Evolutionary conservation across 2,113 vertebrate species (phyloP).

Genomic region (Microcebus tavaratra): DNA sequence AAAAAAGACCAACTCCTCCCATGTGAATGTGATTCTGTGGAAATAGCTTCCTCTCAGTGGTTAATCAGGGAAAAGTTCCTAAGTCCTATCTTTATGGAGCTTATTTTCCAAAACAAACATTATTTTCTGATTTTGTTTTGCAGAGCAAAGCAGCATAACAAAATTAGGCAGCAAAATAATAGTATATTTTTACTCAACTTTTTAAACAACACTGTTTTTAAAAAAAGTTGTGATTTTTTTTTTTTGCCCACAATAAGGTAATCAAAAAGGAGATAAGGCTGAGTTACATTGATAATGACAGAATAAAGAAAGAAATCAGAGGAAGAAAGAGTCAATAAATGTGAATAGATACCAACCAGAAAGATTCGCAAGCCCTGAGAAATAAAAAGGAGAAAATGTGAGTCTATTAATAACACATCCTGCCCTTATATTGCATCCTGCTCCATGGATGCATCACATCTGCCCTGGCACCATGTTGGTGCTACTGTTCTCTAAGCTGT

Average conservation of each 20-base stretch:
- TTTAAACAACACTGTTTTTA: not conserved
- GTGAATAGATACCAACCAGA: not conserved
- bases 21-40: not conserved
- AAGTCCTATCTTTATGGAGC: not conserved
- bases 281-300: not conserved
- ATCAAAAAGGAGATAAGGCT: not conserved
- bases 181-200: not conserved
- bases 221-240: not conserved
- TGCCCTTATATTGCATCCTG: not conserved
- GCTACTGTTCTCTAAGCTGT: not conserved
- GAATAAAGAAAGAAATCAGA: conserved; percentile 9
- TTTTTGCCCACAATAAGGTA: not conserved
- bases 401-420: not conserved
- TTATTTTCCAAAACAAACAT: conserved; percentile 23
- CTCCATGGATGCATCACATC: not conserved
- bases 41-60: not conserved
- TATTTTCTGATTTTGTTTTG: not conserved
- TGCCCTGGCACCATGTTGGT: not conserved
- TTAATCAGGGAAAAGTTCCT: not conserved
- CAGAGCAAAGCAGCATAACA: not conserved
- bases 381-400: not conserved
- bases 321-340: not conserved
- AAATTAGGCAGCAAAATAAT: not conserved
- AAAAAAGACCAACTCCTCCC: not conserved
- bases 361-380: not conserved